Evolutionary conservation across 2,797 vertebrate species (phyloP), one percentile per base, ranked within the genome.

Genomic region (Meda fulgida): DNA sequence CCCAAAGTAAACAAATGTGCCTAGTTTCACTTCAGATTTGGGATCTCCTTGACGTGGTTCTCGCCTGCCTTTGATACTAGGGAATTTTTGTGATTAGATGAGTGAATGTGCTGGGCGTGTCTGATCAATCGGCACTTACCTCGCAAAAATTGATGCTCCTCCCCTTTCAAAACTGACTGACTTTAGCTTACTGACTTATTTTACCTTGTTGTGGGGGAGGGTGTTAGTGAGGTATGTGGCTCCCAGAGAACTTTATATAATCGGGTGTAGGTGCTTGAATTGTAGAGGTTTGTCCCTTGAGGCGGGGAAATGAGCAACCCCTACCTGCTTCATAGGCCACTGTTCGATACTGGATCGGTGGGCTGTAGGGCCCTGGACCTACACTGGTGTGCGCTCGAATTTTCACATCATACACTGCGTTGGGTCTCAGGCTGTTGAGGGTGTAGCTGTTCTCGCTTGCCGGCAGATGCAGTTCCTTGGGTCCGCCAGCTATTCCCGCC

Each of bases 341-440:
- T 55, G 98, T 99, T 96, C 96, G 97, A 96, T 99, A 99, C 96
- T 98, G 97, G 94, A 98, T 95, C 51, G 96, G 96, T 0, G 97
- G 98, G 96, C 98, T 98, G 97, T 97, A 99, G 79, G 98, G 98
- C 94, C 98, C 98, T 14, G 98, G 97, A 94, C 98, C 98, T 96
- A 97, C 96, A 96, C 96, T 97, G 94, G 98, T 99, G 95, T 99
- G 98, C 69, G 98, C 98, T 72, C 97, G 97, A 92, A 99, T 97
- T 97, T 97, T 98, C 93, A 99, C 96, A 78, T 98, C 97, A 76
- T 99, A 99, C 81, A 96, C 96, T 1, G 97, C 97, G 95, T 97
- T 96, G 76, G 98, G 98, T 94, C 96, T 97, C 91, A 99, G 97
- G 94, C 97, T 96, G 94, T 94, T 96, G 92, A 99, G 95, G 29